These are phyloP conservation scores for Daubentonia madagascariensis DNA, from an alignment of 2,113 vertebrate genomes.

Conservation along the genomic window DNA sequence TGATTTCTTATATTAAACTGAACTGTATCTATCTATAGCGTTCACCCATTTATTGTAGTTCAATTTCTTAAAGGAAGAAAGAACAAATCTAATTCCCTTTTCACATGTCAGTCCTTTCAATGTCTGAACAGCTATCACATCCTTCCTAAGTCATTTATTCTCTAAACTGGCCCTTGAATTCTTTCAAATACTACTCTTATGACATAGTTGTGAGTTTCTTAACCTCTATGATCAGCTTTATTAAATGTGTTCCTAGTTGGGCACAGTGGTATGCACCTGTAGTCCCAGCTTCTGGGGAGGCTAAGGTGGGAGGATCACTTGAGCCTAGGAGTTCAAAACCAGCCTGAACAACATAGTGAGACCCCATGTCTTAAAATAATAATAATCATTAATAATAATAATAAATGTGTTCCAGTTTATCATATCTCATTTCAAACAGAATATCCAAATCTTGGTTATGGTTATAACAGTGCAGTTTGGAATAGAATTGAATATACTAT, in stretches of 20 bases:
- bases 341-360: too few relatives aligned
- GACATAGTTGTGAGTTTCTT: not conserved
- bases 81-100: not conserved
- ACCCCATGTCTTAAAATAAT: too few relatives aligned
- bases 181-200: not conserved
- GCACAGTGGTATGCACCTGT: too few relatives aligned
- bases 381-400: too few relatives aligned
- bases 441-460: not conserved
- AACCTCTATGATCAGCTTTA: not conserved
- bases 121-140: not conserved
- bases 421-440: not conserved
- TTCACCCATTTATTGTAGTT: not conserved
- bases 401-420: not conserved
- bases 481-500: not conserved
- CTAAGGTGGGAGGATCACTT: too few relatives aligned
- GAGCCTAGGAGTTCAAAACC: too few relatives aligned
- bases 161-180: not conserved
- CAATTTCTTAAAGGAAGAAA: not conserved
- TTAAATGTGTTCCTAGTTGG: not conserved
- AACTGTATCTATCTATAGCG: not conserved
- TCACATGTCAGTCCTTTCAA: not conserved
- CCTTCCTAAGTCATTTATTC: not conserved
- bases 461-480: not conserved
- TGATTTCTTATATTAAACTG: not conserved
- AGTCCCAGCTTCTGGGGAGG: too few relatives aligned